Conservation (phyloP, 2,888 invertebrate genomes). For the Trissolcus brochymenae region DNA sequence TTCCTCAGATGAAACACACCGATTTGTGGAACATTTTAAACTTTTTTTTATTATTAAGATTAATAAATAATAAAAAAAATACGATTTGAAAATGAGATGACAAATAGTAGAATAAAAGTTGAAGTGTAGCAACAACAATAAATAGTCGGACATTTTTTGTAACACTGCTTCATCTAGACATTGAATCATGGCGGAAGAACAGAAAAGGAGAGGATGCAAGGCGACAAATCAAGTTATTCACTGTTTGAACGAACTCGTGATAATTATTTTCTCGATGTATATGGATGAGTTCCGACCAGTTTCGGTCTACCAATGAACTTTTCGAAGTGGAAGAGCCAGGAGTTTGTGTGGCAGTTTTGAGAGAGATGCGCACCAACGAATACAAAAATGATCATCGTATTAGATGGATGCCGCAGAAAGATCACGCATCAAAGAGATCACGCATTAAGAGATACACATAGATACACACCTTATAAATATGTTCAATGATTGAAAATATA, state of each 20-base stretch:
- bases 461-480: constrained; percentile 9
- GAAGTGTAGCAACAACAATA: constrained; percentile 38
- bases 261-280: constrained; percentile 76
- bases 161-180: constrained; percentile 32
- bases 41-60: background rate
- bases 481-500: too few species aligned
- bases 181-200: constrained; percentile 46
- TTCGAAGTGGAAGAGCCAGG: constrained; percentile 29
- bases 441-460: too few species aligned
- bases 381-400: constrained; percentile 12
- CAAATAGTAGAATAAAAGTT: background rate
- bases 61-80: constrained; percentile 10
- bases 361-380: constrained; percentile 11
- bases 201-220: constrained; percentile 48
- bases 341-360: constrained; percentile 25
- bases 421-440: constrained; percentile 22
- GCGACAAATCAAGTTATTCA: constrained; percentile 69
- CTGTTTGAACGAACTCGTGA: constrained; percentile 66
- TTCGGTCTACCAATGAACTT: constrained; percentile 56
- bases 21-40: background rate
- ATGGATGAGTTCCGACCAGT: constrained; percentile 72
- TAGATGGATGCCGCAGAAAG: constrained; percentile 11
- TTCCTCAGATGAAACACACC: background rate
- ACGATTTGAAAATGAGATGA: constrained; percentile 27
- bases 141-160: constrained; percentile 42